These are phyloP conservation scores for Neotoma lepida DNA, from an alignment of 2,113 vertebrate genomes.

Conservation along the genomic window DNA sequence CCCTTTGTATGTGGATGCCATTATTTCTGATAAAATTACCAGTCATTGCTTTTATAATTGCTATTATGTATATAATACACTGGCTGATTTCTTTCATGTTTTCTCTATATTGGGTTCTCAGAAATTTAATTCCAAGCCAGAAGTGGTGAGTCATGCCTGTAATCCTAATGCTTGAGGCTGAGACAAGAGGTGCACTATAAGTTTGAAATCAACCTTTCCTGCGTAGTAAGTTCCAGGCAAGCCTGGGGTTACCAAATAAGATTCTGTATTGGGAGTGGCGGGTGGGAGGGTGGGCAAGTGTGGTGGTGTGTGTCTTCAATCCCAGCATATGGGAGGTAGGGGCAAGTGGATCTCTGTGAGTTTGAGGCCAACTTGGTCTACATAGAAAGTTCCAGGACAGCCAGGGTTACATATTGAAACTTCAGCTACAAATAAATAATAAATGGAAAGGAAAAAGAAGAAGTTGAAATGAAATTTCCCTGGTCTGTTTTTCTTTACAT, in stretches of 20 bases:
- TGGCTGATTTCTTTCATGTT: conserved; percentile 1
- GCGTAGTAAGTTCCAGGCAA: background rate
- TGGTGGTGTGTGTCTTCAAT: background rate
- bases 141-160: background rate
- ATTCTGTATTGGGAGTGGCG: background rate
- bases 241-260: background rate
- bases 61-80: background rate
- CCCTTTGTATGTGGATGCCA: background rate
- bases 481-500: background rate
- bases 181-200: background rate
- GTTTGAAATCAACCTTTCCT: background rate
- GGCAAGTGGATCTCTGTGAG: background rate
- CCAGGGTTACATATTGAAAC: background rate
- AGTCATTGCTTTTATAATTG: conserved; percentile 39
- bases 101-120: background rate
- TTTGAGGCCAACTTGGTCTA: background rate
- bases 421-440: background rate
- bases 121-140: conserved; percentile 4
- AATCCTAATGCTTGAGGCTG: background rate
- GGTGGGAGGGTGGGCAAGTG: background rate
- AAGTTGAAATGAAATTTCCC: background rate
- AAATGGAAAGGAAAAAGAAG: background rate
- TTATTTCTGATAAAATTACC: conserved; percentile 31
- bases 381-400: background rate
- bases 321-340: background rate